phyloP scores from a whole-genome alignment of 2,888 invertebrate genomes.

The Spilosoma lubricipeda region DNA sequence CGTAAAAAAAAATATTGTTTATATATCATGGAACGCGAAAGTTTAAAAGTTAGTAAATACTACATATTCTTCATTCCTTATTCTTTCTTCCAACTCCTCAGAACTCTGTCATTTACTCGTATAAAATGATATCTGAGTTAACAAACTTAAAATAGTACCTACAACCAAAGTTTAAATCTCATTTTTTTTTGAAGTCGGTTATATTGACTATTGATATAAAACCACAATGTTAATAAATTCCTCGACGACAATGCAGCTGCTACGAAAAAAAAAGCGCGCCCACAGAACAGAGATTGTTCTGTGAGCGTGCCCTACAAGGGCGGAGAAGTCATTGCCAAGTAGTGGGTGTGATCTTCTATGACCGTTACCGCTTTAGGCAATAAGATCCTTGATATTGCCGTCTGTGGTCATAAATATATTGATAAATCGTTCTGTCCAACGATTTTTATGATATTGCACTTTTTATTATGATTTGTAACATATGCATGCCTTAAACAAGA shows the following conservation, averaged over 20 bases:
- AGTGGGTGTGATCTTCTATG: constrained; percentile 76
- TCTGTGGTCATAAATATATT: constrained; percentile 18
- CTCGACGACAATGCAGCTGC: constrained; percentile 17
- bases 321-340: constrained; percentile 64
- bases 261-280: constrained; percentile 40
- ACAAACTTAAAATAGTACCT: no score
- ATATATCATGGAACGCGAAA: no score
- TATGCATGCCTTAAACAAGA: neutral
- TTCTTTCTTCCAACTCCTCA: no score
- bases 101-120: no score
- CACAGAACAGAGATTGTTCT: neutral
- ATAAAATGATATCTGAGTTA: no score
- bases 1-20: no score
- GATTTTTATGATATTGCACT: neutral
- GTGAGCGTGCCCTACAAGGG: constrained; percentile 51
- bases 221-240: constrained; percentile 21
- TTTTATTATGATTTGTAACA: neutral
- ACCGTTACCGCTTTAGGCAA: constrained; percentile 37
- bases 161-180: no score
- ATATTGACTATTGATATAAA: constrained; percentile 4
- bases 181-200: neutral
- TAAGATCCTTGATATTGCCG: constrained; percentile 15
- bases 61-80: no score
- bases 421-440: neutral
- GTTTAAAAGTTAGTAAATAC: no score